Base-by-base conservation (phyloP, 2,113 vertebrate genomes). In the Trematomus loennbergii region DNA sequence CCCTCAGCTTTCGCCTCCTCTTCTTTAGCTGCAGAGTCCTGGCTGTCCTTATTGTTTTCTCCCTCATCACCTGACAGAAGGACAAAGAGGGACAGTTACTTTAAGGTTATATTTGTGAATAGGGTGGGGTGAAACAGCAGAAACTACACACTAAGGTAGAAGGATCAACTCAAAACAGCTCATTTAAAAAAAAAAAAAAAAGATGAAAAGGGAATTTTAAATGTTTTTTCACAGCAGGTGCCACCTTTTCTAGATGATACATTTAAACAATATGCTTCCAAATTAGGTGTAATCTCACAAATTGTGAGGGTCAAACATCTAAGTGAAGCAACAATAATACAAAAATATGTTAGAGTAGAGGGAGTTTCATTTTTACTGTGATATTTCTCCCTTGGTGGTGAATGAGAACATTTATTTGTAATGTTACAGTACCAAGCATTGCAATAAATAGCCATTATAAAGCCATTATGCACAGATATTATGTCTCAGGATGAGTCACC, bases 1-100 rank as follows among this genome's bases (percentile, higher is more conserved):
- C 72, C 68, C 22, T 81, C 81, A 53, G 64, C 78, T 81, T 87
- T 70, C 76, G 53, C 65, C 72, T 83, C 81, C 62, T 92, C 80
- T 52, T 91, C 88, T 86, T 91, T 87, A 18, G 79, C 3, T 63
- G 88, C 18, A 72, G 84, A 78, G 43, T 79, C 73, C 68, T 70
- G 77, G 40, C 33, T 86, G 52, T 88, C 87, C 59, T 87, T 76
- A 12, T 69, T 0, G 4, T 87, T 83, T 59, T 76, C 86, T 76
- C 67, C 87, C 49, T 89, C 84, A 36, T 80, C 89, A n/a, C 65
- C 89, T 92, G 62, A 72, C 11, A 64, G 11, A 25, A 33, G 18
- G 22, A 53, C 20, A 18, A 40, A 48, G n/a, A 57, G 25, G 59
- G 45, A n/a, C 20, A 57, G 67, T 61, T 0, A 20, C 66, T 83